Evolutionary conservation across 2,888 invertebrate species (phyloP).

Genomic region (Bedellia somnulentella): DNA sequence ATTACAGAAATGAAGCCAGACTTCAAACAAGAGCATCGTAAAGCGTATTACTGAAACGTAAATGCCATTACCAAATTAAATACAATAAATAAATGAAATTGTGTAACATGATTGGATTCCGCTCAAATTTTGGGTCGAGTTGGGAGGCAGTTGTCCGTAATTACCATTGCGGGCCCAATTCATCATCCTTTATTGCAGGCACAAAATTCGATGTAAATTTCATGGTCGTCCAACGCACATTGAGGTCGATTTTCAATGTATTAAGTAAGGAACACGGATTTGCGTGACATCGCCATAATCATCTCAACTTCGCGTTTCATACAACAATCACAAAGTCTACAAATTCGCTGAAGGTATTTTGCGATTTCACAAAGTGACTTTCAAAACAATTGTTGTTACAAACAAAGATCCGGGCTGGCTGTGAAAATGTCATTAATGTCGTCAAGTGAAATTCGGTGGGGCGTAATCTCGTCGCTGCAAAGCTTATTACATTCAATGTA

Average conservation of each 20-base stretch:
- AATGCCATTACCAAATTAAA: too few species aligned
- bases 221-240: slow-evolving; percentile 33
- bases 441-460: slow-evolving; percentile 53
- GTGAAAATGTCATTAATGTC: slow-evolving; percentile 61
- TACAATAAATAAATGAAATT: too few species aligned
- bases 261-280: too few species aligned
- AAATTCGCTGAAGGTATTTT: neutral
- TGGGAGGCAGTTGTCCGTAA: slow-evolving; percentile 34
- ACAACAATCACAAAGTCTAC: neutral
- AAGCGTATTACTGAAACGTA: too few species aligned
- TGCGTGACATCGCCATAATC: too few species aligned
- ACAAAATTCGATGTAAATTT: slow-evolving; percentile 58
- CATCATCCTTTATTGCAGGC: slow-evolving; percentile 59
- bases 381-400: slow-evolving; percentile 52
- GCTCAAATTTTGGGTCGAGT: too few species aligned
- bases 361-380: slow-evolving; percentile 33
- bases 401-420: slow-evolving; percentile 28
- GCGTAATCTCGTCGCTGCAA: slow-evolving; percentile 58
- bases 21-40: too few species aligned
- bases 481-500: slow-evolving; percentile 49
- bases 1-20: too few species aligned
- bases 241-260: slow-evolving; percentile 43
- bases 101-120: too few species aligned
- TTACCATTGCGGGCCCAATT: slow-evolving; percentile 56
- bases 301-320: too few species aligned